Base-by-base conservation (phyloP, 2,797 vertebrate genomes). In the Lepus oiostolus region DNA sequence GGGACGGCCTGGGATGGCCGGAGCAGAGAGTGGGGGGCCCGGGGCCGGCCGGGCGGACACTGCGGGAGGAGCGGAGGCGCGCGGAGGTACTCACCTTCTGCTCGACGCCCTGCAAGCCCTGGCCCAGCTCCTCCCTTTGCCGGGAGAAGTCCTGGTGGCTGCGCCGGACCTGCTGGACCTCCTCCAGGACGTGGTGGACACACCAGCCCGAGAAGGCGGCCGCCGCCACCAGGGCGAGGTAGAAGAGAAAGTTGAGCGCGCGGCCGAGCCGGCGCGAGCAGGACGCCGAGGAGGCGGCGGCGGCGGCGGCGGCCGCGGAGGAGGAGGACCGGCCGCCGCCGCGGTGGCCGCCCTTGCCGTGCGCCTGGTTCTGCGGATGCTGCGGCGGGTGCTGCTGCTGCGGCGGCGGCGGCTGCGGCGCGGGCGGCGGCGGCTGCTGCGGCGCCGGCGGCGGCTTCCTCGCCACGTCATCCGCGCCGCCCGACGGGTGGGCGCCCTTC, bases 401-500 rank as follows among this genome's bases (percentile, higher is more conserved):
- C 90, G 87, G 96, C 86, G 86, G 97, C 91, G 1, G 95, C 54
- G 75, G 94, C 83, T 93, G 97, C 86, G 79, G 96, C 86, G 88
- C 72, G 47, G 95, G 50, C n/a, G 90, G 96, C 95, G 75, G 93
- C 81, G 1, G 95, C 54, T 79, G 94, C 83, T 93, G 97, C 86
- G 79, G 96, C 86, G 88, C 72, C 24, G 80, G 94, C 93, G 86
- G 87, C 91, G 87, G 97, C 97, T 98, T 98, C 87, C 91, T 97
- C 30, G 98, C 97, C 96, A 97, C 97, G 97, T 98, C 98, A 96
- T 98, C 98, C 89, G 95, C 94, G 88, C 95, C 96, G 86, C 97
- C 96, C 90, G 98, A 95, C 90, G 98, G 86, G 92, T 98, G 98
- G 96, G 97, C 97, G 89, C 98, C 97, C 96, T 96, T 97, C 21